These are phyloP conservation scores for Sebastes glaucus DNA, from an alignment of 2,797 vertebrate genomes.

Conservation along the genomic window DNA sequence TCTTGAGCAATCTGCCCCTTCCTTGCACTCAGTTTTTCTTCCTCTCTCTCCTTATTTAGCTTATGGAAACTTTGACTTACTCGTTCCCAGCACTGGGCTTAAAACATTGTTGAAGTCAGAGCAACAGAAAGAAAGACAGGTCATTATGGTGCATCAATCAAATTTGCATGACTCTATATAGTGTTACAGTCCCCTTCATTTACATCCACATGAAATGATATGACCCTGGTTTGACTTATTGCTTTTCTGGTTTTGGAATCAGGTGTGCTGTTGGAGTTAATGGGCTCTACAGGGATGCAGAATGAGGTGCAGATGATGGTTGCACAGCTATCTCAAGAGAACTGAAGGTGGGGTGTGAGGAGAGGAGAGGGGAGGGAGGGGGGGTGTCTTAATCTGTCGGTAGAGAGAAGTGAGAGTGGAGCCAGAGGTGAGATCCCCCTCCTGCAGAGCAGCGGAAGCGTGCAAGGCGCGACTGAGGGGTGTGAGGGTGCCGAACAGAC, in stretches of 20 bases:
- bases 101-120: conserved; percentile 39
- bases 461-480: conserved; percentile 75
- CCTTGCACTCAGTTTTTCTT: conserved; percentile 48
- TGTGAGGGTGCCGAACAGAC: conserved; percentile 82
- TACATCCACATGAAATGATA: background rate
- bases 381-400: conserved; percentile 25
- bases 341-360: background rate
- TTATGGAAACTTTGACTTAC: conserved; percentile 74
- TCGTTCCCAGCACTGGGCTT: conserved; percentile 46
- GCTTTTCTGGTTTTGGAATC: conserved; percentile 15
- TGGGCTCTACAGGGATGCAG: conserved; percentile 48
- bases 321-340: conserved; percentile 45
- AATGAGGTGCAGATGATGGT: conserved; percentile 33
- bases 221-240: conserved; percentile 2
- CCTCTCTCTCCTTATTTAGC: conserved; percentile 40
- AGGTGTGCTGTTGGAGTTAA: conserved; percentile 56
- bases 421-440: conserved; percentile 50
- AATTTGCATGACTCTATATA: conserved; percentile 1
- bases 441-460: conserved; percentile 81
- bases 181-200: background rate
- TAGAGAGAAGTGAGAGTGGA: conserved; percentile 55
- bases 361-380: background rate
- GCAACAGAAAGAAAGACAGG: conserved; percentile 26
- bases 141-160: conserved; percentile 26
- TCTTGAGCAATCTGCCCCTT: conserved; percentile 64